Percentiles rank a stretch among this genome's conserved stretches.
phyloP scores from a whole-genome alignment of 2,797 vertebrate species.

The Gymnoscopelus microlampas region DNA sequence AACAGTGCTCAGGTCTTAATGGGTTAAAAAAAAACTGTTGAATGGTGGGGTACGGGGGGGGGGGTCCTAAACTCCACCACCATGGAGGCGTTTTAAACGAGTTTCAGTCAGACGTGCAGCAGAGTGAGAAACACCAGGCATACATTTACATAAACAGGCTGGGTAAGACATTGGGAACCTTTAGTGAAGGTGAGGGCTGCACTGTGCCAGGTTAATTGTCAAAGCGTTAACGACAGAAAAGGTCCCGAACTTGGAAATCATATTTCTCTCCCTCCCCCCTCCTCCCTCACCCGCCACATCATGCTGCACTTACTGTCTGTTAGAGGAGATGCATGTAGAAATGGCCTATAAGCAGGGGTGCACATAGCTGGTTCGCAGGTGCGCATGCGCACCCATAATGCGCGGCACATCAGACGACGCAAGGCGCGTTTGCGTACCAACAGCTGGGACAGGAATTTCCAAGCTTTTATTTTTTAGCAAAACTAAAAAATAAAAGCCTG shows the following conservation, averaged over 20 bases:
- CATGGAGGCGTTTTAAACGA: slow-evolving; percentile 71
- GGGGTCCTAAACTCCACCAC: slow-evolving; percentile 51
- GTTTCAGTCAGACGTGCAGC: slow-evolving; percentile 64
- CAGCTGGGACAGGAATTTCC: no score
- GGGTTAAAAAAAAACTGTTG: slow-evolving; percentile 17
- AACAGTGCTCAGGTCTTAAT: no score
- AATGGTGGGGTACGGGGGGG: slow-evolving; percentile 13
- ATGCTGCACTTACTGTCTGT: no score
- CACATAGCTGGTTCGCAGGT: no score
- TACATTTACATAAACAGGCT: slow-evolving; percentile 75
- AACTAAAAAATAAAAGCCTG: no score
- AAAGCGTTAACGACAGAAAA: slow-evolving; percentile 24
- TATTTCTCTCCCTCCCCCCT: not conserved
- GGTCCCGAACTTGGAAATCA: not conserved
- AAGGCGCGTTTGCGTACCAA: no score
- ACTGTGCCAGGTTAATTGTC: slow-evolving; percentile 58
- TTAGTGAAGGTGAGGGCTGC: slow-evolving; percentile 53
- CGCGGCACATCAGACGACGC: no score
- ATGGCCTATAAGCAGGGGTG: no score
- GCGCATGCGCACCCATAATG: no score
- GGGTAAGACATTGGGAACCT: slow-evolving; percentile 59
- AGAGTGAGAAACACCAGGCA: slow-evolving; percentile 56
- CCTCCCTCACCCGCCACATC: not conserved
- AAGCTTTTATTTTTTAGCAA: no score
- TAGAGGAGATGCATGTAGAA: no score